phyloP scores from a whole-genome alignment of 2,888 invertebrate species.

The Esperia sulphurella region DNA sequence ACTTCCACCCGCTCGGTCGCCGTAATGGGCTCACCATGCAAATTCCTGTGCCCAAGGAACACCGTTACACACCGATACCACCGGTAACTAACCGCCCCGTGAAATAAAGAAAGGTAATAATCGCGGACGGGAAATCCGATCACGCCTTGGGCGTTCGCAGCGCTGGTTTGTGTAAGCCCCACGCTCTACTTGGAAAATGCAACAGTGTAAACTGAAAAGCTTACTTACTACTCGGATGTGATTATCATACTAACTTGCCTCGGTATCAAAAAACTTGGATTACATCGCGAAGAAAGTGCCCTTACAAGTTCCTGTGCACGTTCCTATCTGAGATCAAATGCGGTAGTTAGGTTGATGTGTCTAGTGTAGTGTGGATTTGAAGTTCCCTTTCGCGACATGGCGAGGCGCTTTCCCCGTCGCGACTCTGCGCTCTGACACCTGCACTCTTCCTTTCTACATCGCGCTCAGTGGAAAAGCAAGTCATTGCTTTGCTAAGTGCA shows the following conservation, averaged over 20 bases:
- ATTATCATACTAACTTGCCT: conserved; percentile 1
- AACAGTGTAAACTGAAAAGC: conserved; percentile 38
- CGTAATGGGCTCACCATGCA: conserved; percentile 71
- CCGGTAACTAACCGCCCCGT: conserved; percentile 58
- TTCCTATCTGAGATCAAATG: conserved; percentile 52
- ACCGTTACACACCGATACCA: conserved; percentile 67
- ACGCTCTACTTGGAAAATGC: conserved; percentile 36
- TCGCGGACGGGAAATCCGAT: conserved; percentile 68
- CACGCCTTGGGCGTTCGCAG: conserved; percentile 43
- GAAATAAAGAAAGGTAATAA: conserved; percentile 72
- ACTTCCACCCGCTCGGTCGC: conserved; percentile 62
- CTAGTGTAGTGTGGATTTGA: conserved; percentile 48
- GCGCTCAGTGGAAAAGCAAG: conserved; percentile 32
- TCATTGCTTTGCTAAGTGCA: conserved; percentile 20
- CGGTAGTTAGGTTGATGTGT: conserved; percentile 45
- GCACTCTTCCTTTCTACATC: conserved; percentile 75
- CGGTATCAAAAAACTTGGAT: conserved; percentile 49
- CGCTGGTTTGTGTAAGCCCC: conserved; percentile 32
- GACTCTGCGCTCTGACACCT: conserved; percentile 62
- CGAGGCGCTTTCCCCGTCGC: conserved; percentile 69
- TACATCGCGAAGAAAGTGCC: conserved; percentile 57
- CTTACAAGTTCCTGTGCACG: conserved; percentile 51
- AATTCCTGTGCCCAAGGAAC: conserved; percentile 55
- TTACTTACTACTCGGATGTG: not conserved
- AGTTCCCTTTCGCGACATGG: conserved; percentile 72